Evolutionary conservation across 2,113 vertebrate species (phyloP).

Genomic region (Alaudala cheleensis): DNA sequence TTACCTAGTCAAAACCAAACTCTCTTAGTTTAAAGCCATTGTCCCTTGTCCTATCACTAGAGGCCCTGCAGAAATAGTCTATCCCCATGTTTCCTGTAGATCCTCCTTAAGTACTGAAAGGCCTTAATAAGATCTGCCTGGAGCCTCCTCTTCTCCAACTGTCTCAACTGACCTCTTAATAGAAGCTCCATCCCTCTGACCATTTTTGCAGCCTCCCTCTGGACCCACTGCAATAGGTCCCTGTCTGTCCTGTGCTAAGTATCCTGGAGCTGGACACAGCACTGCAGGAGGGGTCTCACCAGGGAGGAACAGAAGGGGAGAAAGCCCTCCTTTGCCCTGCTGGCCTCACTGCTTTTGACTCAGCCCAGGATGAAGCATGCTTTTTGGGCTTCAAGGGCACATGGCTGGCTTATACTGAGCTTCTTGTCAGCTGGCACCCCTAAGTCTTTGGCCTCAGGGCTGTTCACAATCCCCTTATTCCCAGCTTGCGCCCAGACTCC

Average conservation of each 20-base stretch:
- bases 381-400: not conserved
- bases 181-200: not conserved
- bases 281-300: not conserved
- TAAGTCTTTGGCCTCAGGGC: accelerated
- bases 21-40: not conserved
- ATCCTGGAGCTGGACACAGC: not conserved
- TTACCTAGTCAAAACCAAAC: not conserved
- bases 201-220: not conserved
- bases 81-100: not conserved
- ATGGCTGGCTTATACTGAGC: accelerated
- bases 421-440: not conserved
- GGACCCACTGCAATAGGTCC: not conserved
- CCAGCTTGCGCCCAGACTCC: not conserved
- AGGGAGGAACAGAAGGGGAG: not conserved
- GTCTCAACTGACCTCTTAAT: accelerated
- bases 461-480: not conserved
- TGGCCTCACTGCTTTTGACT: not conserved
- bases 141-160: not conserved
- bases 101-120: no score
- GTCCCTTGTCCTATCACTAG: accelerated
- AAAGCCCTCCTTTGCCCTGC: accelerated
- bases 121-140: no score
- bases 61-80: not conserved
- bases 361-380: accelerated
- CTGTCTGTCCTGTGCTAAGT: not conserved